Conservation (phyloP, 2,113 vertebrate genomes). For the Pelvicachromis taeniatus region DNA sequence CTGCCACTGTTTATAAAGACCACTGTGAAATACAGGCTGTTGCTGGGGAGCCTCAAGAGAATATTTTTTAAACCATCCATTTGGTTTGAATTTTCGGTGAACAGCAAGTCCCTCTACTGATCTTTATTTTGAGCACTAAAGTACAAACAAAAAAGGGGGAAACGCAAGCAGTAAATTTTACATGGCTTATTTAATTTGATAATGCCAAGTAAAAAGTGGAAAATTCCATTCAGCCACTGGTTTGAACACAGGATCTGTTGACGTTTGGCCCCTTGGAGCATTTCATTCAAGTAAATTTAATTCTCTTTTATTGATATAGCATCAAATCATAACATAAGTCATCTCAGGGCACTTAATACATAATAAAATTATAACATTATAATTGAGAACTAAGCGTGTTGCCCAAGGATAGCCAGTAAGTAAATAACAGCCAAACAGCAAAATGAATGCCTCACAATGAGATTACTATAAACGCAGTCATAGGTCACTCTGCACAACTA, state of each 20-base stretch:
- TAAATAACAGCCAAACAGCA: not conserved
- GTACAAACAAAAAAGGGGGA: conserved; percentile 8
- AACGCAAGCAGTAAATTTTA: not conserved
- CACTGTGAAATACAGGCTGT: conserved; percentile 9
- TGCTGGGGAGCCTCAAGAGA: not conserved
- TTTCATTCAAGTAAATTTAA: not conserved
- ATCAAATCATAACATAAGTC: not conserved
- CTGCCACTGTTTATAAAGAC: conserved; percentile 21
- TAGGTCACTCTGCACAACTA: not conserved
- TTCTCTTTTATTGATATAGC: not conserved
- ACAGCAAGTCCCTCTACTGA: conserved; percentile 25
- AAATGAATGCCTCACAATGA: not conserved
- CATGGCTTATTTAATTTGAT: conserved; percentile 18
- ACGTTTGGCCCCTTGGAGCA: not conserved
- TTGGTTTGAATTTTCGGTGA: conserved; percentile 51
- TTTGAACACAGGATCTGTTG: not conserved
- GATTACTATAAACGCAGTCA: not conserved
- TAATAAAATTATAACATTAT: not conserved
- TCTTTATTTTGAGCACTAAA: conserved; percentile 44
- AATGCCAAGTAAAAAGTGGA: not conserved
- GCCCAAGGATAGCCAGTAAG: not conserved
- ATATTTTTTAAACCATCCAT: not conserved
- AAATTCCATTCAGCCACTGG: not conserved
- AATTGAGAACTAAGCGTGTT: not conserved
- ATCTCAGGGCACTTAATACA: not conserved